Evolutionary conservation across 1,140 invertebrate genomes (phyloP).

Genomic region (Daktulosphaira vitifoliae): DNA sequence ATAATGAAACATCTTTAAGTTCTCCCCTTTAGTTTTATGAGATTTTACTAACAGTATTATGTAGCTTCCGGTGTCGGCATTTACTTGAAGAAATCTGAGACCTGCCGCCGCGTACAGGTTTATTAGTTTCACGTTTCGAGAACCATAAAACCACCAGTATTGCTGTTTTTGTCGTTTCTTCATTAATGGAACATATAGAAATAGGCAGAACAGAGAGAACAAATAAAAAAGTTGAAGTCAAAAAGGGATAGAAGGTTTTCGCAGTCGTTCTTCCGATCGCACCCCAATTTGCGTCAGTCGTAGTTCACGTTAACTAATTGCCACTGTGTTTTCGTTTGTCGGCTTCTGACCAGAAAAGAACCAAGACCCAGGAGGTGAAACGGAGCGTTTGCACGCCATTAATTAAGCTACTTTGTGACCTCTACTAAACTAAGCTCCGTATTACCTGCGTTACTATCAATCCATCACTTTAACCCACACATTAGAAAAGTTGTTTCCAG

Average conservation of each 20-base stretch:
- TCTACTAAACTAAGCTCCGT: background rate
- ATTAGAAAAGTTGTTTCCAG: no score
- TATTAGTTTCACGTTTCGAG: conserved; percentile 28
- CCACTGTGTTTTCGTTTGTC: conserved; percentile 5
- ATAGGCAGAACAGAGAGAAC: no score
- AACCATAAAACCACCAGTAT: conserved; percentile 2
- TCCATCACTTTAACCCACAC: no score
- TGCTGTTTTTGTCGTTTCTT: background rate
- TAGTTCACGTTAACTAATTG: conserved; percentile 8
- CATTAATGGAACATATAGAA: background rate
- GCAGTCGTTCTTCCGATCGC: background rate
- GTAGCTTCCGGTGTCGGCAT: no score
- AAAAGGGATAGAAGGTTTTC: background rate
- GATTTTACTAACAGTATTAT: no score
- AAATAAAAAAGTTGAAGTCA: no score
- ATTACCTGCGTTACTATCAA: background rate
- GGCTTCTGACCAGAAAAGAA: background rate
- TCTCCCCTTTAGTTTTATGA: no score
- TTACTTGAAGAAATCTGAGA: no score
- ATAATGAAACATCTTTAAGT: no score
- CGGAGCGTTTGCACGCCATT: conserved; percentile 11
- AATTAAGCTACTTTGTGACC: conserved; percentile 1
- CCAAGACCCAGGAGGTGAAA: background rate
- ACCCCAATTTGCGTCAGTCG: background rate
- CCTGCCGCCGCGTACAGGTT: background rate